Evolutionary conservation across 2,113 vertebrate genomes (phyloP), one percentile per base, ranked within the genome.

Genomic region (Cryptomyrus ogoouensis): DNA sequence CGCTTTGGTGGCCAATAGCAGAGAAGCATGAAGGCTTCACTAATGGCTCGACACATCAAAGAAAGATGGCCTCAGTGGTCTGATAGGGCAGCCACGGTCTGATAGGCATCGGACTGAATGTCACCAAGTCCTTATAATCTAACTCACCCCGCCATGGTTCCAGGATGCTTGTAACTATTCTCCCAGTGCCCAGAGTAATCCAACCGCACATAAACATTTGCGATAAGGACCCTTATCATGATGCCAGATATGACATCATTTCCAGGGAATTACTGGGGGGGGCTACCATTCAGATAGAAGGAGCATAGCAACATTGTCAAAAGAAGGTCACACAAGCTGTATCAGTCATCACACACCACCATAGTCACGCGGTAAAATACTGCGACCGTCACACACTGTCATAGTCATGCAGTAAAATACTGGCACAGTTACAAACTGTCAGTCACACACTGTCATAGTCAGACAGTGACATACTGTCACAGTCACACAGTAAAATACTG

Each of bases 141-240:
- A 21, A 31, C 21, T 21, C 21, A 13, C 77, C n/a, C 77, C 27
- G 44, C 44, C 39, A 24, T 77, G 87, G 80, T 88, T 85, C 44
- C 77, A 44, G 44, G 46, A 90, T 74, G 74, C 74, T 10, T 53
- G 74, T 62, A 62, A 83, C 80, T 85, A 35, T 50, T 17, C 83
- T 46, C 56, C 87, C 91, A 92, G 89, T 91, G 90, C 74, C 90
- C 88, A 89, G 87, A 53, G 66, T 91, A 88, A 92, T 90, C 87
- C 88, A 91, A 88, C 90, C 89, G 89, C 62, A 89, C 87, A 74
- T 85, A 89, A 88, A 89, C 89, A 90, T 87, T 90, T 77, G 77
- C 88, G 90, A 92, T 92, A 92, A 92, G 91, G 89, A 87, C 46
- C 39, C 31, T 80, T 90, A 90, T 91, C 83, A 53, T 88, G 70